phyloP scores from a whole-genome alignment of 2,797 vertebrate species.

The Trachurus trachurus region DNA sequence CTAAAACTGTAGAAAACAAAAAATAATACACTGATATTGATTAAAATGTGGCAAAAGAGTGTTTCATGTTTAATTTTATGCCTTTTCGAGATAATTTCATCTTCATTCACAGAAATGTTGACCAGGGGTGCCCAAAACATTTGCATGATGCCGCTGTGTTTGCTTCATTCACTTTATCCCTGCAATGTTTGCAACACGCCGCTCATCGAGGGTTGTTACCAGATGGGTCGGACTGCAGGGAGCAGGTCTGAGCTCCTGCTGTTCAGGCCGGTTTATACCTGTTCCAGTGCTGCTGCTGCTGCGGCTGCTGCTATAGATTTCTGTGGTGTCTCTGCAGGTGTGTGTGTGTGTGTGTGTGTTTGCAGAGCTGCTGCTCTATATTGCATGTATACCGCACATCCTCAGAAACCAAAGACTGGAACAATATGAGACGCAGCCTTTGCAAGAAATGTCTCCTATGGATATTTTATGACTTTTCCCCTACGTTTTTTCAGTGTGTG shows the following conservation, averaged over 20 bases:
- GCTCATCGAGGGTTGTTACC: conserved; percentile 16
- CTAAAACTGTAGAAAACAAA: too few species aligned
- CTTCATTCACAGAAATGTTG: too few species aligned
- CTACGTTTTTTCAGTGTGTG: neutral
- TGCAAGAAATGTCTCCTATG: neutral
- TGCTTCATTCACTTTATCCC: neutral
- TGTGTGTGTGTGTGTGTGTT: too few species aligned
- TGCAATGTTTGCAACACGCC: neutral
- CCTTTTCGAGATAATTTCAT: too few species aligned
- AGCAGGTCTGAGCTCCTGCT: conserved; percentile 17
- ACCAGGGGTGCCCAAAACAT: too few species aligned
- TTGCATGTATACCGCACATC: neutral
- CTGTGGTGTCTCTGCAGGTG: neutral
- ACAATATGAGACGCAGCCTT: neutral
- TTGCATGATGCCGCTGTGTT: too few species aligned
- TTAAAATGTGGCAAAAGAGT: too few species aligned
- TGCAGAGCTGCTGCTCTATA: neutral
- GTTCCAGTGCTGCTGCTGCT: neutral
- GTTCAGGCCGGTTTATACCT: neutral
- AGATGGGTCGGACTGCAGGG: conserved; percentile 50
- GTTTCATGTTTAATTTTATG: too few species aligned
- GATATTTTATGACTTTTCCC: too few species aligned
- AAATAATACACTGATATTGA: too few species aligned
- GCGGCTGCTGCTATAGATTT: neutral
- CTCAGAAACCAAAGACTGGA: neutral